These are phyloP conservation scores for Cryptocheilus praepositus DNA, from an alignment of 2,888 invertebrate species.

Conservation along the genomic window DNA sequence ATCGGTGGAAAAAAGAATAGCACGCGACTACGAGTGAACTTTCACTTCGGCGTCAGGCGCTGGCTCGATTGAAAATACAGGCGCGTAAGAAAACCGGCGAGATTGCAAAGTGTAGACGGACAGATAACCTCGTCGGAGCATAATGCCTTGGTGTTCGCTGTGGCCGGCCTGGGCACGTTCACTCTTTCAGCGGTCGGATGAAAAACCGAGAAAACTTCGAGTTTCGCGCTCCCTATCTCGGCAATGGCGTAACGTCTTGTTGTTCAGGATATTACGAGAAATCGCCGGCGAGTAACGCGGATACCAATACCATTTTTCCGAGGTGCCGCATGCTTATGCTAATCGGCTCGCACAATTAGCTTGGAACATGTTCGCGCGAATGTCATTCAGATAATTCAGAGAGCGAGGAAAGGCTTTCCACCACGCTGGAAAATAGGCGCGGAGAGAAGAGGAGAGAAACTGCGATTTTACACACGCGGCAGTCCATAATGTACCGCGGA, in stretches of 20 bases:
- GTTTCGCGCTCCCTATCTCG: slow-evolving; percentile 1
- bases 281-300: background rate
- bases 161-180: slow-evolving; percentile 1
- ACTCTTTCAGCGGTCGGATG: background rate
- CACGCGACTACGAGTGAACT: slow-evolving; percentile 45
- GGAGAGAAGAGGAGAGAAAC: too few species aligned
- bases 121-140: slow-evolving; percentile 46
- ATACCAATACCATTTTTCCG: too few species aligned
- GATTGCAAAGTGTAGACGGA: slow-evolving; percentile 46
- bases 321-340: too few species aligned
- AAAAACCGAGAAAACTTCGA: background rate
- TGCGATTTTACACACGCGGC: too few species aligned
- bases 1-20: slow-evolving; percentile 45
- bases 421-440: background rate
- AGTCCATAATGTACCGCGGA: too few species aligned
- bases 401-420: background rate
- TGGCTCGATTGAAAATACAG: slow-evolving; percentile 50
- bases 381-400: background rate
- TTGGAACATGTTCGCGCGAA: too few species aligned
- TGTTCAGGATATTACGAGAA: background rate
- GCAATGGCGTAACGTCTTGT: too few species aligned
- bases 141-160: slow-evolving; percentile 57
- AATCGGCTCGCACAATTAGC: too few species aligned
- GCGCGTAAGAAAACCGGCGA: slow-evolving; percentile 40
- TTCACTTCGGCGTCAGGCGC: slow-evolving; percentile 48